Evolutionary conservation across 2,797 vertebrate species (phyloP).

Genomic region (Spondyliosoma cantharus): DNA sequence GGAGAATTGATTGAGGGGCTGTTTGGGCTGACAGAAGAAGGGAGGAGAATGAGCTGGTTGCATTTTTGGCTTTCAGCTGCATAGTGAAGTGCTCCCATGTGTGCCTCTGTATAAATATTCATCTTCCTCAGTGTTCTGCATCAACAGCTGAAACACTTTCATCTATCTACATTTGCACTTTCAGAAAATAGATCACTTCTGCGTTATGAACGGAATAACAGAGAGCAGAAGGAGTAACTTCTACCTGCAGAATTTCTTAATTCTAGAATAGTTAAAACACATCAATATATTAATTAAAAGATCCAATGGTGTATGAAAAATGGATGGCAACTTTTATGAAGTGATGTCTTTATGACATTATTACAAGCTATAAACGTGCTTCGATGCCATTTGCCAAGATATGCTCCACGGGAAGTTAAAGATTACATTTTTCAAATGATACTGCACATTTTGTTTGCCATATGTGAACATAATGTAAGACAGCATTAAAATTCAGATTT

Average conservation of each 20-base stretch:
- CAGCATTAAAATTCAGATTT: neutral
- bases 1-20: conserved; percentile 55
- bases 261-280: conserved; percentile 11
- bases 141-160: conserved; percentile 77
- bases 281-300: conserved; percentile 1
- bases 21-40: conserved; percentile 63
- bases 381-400: neutral
- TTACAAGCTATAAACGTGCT: neutral
- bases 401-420: neutral
- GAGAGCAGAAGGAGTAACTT: conserved; percentile 41
- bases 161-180: conserved; percentile 69
- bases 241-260: conserved; percentile 23
- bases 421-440: neutral
- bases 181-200: conserved; percentile 61
- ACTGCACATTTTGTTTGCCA: neutral
- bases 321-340: neutral
- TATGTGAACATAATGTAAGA: neutral
- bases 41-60: conserved; percentile 54
- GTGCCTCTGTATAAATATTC: conserved; percentile 80
- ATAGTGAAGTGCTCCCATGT: conserved; percentile 68
- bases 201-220: conserved; percentile 35
- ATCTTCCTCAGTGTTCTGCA: conserved; percentile 72
- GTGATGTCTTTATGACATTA: conserved; percentile 9
- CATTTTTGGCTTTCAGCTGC: conserved; percentile 66
- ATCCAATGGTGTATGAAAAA: neutral